Base-by-base conservation (phyloP, 2,888 invertebrate genomes). In the Nysson spinosus region DNA sequence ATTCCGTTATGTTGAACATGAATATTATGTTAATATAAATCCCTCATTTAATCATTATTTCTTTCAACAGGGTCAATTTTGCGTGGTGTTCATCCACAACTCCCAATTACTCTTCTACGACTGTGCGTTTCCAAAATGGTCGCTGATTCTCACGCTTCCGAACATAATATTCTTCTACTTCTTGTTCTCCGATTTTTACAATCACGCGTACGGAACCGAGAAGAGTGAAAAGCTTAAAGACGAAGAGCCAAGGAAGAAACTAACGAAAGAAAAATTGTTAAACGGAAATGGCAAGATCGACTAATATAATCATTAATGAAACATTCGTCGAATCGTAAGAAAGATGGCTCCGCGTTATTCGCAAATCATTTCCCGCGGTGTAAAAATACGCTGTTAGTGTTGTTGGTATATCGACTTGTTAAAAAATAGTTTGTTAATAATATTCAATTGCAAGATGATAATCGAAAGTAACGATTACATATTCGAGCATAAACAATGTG, bases 141-240 rank as follows among this genome's bases (percentile, higher is more conserved):
- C 94, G 5, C 91, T 95, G 34, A 90, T 92, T 82, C 93, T 97
- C 87, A 96, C 96, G 46, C 90, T 96, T 14, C 93, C 95, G 6
- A 97, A 98, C 88, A 95, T 95, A 6, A 91, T 96, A 49, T 95
- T 98, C 90, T 98, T 98, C 90, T 95, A 96, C 87, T 92, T 95
- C 84, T 91, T 98, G 67, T 98, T 98, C 89, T 92, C 93, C 63
- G 94, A 97, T 82, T 98, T 97, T 89, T 98, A 97, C 88, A 93
- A 93, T 78, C 92, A 94, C 81, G 92, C 94, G 0, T 95, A 95
- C 85, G 65, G 28, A 6, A 39, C 30, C 4, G 9, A 32, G 35
- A 52, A 52, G 46, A 58, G 32, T 5, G 55, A 67, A 3, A 28
- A 40, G 42, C n/a, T n/a, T n/a, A n/a, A 70, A 55, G 43, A 46